Conservation (phyloP, 2,888 invertebrate genomes). For the Zaprionus bogoriensis region DNA sequence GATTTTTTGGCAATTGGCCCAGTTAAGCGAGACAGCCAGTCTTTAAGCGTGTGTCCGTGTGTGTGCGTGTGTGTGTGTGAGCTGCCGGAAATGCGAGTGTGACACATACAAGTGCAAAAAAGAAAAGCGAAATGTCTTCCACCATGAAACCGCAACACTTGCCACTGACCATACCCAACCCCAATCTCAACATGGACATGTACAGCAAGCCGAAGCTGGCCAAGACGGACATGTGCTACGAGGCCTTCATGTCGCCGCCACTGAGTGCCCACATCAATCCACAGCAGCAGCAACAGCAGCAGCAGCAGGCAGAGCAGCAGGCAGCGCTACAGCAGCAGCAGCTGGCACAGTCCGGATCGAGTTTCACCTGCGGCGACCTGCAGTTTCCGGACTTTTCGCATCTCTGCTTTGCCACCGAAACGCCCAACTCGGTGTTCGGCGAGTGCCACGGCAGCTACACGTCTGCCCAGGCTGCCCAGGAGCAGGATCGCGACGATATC, state of each 20-base stretch:
- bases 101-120: conserved; percentile 22
- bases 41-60: conserved; percentile 1
- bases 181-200: conserved; percentile 39
- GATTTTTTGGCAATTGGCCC: conserved; percentile 69
- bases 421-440: conserved; percentile 82
- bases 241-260: conserved; percentile 71
- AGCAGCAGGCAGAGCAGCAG: conserved; percentile 55
- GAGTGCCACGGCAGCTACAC: conserved; percentile 56
- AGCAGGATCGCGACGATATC: conserved; percentile 62
- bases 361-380: conserved; percentile 66
- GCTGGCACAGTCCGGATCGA: conserved; percentile 4
- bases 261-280: conserved; percentile 60
- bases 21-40: conserved; percentile 21
- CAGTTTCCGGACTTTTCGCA: conserved; percentile 80
- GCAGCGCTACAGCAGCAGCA: conserved; percentile 30
- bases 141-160: conserved; percentile 65
- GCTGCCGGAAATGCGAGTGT: conserved; percentile 65
- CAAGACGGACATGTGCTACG: conserved; percentile 44
- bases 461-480: too few relatives aligned
- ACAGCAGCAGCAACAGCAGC: conserved; percentile 38
- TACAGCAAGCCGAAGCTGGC: conserved; percentile 36
- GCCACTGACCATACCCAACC: conserved; percentile 58
- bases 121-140: conserved; percentile 62
- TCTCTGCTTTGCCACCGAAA: conserved; percentile 78
- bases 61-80: conserved; percentile 14